Evolutionary conservation across 1,140 invertebrate genomes (phyloP).

Genomic region (Bathynomus jamesi): DNA sequence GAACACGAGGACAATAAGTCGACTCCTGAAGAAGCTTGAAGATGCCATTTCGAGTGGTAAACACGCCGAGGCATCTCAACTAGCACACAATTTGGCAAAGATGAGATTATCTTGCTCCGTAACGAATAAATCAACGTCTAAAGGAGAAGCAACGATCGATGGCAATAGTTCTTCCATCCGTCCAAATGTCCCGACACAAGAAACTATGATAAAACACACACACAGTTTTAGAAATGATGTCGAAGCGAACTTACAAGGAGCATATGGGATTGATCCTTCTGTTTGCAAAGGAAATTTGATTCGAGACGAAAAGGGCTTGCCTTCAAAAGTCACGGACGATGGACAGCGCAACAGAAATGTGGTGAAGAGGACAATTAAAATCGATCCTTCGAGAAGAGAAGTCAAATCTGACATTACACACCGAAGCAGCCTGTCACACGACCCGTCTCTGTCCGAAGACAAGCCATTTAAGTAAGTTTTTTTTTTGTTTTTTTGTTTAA

Average conservation of each 20-base stretch:
- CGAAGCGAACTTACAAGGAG: not conserved
- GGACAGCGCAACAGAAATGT: not conserved
- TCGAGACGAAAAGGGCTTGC: not conserved
- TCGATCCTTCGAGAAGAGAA: conserved; percentile 20
- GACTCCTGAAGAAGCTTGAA: conserved; percentile 57
- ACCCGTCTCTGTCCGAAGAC: conserved; percentile 1
- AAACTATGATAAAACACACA: not conserved
- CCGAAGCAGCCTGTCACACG: conserved; percentile 25
- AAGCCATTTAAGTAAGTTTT: not conserved
- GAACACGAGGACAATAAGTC: conserved; percentile 53
- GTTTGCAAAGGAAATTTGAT: not conserved
- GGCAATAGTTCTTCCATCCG: too few species aligned
- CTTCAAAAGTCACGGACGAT: not conserved
- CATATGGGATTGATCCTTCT: not conserved
- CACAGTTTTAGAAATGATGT: conserved; percentile 7
- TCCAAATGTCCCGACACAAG: not conserved
- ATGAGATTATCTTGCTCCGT: conserved; percentile 53
- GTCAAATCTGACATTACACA: conserved; percentile 31
- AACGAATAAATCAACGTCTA: not conserved
- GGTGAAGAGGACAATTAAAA: conserved; percentile 7
- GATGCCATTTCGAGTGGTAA: conserved; percentile 59
- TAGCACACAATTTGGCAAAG: conserved; percentile 61
- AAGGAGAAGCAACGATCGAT: too few species aligned
- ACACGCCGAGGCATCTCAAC: conserved; percentile 55
- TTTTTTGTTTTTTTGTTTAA: too few species aligned